Evolutionary conservation across 2,113 vertebrate genomes (phyloP).

Genomic region (Micronisus gabar): DNA sequence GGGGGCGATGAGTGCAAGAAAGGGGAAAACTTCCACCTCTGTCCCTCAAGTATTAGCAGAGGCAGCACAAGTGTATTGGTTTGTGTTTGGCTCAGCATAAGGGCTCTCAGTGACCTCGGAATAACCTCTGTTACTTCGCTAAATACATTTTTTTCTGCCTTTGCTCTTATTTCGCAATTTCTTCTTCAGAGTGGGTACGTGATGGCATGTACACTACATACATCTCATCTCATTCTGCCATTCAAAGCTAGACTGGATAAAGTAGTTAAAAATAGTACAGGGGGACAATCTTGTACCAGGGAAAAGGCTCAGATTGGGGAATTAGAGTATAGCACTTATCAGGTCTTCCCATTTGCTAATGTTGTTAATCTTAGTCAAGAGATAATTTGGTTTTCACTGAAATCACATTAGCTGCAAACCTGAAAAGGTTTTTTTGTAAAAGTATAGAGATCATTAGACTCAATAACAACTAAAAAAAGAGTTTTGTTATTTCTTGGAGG

Average conservation of each 20-base stretch:
- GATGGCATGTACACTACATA: background rate
- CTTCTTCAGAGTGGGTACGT: background rate
- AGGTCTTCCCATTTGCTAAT: background rate
- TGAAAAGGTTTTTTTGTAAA: background rate
- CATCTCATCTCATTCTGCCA: background rate
- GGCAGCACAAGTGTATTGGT: background rate
- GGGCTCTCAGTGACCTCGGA: background rate
- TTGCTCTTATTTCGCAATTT: background rate
- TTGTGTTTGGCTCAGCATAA: background rate
- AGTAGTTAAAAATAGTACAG: background rate
- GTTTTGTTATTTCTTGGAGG: background rate
- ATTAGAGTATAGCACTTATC: background rate
- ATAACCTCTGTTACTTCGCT: background rate
- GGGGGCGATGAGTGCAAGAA: background rate
- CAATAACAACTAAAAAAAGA: background rate
- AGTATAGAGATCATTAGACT: background rate
- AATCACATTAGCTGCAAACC: conserved; percentile 11
- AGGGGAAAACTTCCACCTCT: background rate
- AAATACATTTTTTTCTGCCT: background rate
- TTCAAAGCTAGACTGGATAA: background rate
- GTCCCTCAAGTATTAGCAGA: background rate
- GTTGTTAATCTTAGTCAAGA: background rate
- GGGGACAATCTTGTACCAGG: background rate
- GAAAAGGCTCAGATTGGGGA: background rate
- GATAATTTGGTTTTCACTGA: background rate